Conservation (phyloP, 2,113 vertebrate species). For the Picathartes gymnocephalus region DNA sequence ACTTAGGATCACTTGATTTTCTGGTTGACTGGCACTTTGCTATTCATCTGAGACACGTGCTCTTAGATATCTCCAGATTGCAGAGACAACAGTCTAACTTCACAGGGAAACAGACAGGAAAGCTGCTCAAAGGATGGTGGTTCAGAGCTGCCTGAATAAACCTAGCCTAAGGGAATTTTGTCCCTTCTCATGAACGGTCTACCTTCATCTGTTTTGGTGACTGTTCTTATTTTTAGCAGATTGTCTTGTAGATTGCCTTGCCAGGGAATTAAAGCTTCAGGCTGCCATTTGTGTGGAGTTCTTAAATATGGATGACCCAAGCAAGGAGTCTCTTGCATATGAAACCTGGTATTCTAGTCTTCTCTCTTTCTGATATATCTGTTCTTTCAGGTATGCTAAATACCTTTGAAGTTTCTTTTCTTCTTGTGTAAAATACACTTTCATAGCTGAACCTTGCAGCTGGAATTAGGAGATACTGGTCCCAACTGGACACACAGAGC, state of each 20-base stretch:
- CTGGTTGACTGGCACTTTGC: neutral
- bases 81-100: neutral
- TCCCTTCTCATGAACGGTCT: neutral
- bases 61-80: neutral
- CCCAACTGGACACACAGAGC: neutral
- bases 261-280: neutral
- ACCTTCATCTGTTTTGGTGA: neutral
- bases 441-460: neutral
- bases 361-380: neutral
- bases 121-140: neutral
- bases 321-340: neutral
- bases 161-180: neutral
- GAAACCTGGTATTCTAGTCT: neutral
- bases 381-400: neutral
- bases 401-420: neutral
- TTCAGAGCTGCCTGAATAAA: neutral
- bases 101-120: neutral
- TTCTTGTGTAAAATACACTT: neutral
- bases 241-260: neutral
- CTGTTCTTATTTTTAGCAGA: neutral
- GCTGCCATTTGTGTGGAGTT: neutral
- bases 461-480: neutral
- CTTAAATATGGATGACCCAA: slow-evolving; percentile 16
- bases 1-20: neutral
- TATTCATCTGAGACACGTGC: neutral